Base-by-base conservation (phyloP, 2,888 invertebrate species). In the Ophonus ardosiacus region DNA sequence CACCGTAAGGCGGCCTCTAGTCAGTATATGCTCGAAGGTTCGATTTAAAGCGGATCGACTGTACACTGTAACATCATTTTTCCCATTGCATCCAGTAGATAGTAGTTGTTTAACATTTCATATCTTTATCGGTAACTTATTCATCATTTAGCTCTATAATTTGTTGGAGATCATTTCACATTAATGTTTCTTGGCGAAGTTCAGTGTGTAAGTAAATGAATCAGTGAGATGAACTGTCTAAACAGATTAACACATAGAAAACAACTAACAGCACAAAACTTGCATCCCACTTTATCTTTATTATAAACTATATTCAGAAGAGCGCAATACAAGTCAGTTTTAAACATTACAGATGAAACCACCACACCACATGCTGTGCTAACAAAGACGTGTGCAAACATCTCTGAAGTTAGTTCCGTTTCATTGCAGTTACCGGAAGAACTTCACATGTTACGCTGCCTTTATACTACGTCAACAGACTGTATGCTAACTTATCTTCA, bases 361-460 rank as follows among this genome's bases (percentile, higher is more conserved):
- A 43, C 43, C 43, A 43, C 43, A 38, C 68, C 38, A 68, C 68
- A 68, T 38, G 68, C 68, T 68, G 68, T 15, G 68, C 38, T 68
- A 68, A 68, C 68, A 68, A 68, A 68, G 68, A 68, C 68, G 31
- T n/a, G 68, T 38, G 68, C 68, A 68, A 68, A 68, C 38, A 68
- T 68, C 68, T 68, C 68, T 68, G 71, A 74, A 74, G 71, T 74
- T 74, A 74, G 71, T 43, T 74, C 43, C 71, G 71, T 74, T 74
- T 13, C 43, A 74, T 43, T 74, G 71, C 71, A 74, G 71, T 43
- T 17, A 43, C 71, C 71, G 71, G 71, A 74, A 74, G 18, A 18
- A 74, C 71, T 74, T 74, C 71, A 40, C 43, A 68, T 24, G 38
- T 68, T 38, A n/a, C 13, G 4, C 68, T 31, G 31, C 31, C 31